phyloP scores from a whole-genome alignment of 2,888 invertebrate genomes.

The Lordiphosa fenestrarum region DNA sequence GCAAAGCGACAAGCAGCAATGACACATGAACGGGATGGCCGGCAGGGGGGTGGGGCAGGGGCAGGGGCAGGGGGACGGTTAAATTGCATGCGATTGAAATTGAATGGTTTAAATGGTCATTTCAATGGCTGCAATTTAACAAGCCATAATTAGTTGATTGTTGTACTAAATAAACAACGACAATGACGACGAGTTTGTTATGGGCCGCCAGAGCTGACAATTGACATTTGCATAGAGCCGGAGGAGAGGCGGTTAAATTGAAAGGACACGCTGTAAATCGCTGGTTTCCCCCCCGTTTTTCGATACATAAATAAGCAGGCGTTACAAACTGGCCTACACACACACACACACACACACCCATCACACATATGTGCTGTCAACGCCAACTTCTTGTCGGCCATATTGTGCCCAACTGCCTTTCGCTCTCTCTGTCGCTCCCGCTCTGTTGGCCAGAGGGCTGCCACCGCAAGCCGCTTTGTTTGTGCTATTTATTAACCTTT shows the following conservation, averaged over 20 bases:
- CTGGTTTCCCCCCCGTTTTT: slow-evolving; percentile 5
- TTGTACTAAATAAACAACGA: slow-evolving; percentile 66
- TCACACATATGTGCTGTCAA: slow-evolving; percentile 63
- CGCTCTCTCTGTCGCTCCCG: slow-evolving; percentile 8
- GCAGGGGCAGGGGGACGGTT: slow-evolving; percentile 2
- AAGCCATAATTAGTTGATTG: slow-evolving; percentile 76
- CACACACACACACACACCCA: slow-evolving; percentile 22
- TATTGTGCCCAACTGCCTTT: slow-evolving; percentile 48
- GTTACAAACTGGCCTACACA: slow-evolving; percentile 59
- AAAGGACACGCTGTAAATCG: slow-evolving; percentile 52
- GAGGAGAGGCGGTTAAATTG: slow-evolving; percentile 59
- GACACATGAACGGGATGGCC: too few species aligned
- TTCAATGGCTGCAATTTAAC: slow-evolving; percentile 76
- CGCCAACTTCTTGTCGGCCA: slow-evolving; percentile 53
- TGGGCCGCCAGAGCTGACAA: slow-evolving; percentile 60
- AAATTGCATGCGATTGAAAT: slow-evolving; percentile 66
- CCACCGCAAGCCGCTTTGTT: slow-evolving; percentile 36
- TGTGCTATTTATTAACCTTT: slow-evolving; percentile 71
- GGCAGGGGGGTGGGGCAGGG: too few species aligned
- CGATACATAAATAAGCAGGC: slow-evolving; percentile 69
- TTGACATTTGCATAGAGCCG: slow-evolving; percentile 71
- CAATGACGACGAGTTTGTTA: slow-evolving; percentile 51
- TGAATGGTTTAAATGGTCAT: slow-evolving; percentile 77
- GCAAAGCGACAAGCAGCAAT: slow-evolving; percentile 20
- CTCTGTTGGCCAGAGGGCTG: slow-evolving; percentile 5